Evolutionary conservation across 1,140 invertebrate genomes (phyloP).

Genomic region (Eciton burchellii): DNA sequence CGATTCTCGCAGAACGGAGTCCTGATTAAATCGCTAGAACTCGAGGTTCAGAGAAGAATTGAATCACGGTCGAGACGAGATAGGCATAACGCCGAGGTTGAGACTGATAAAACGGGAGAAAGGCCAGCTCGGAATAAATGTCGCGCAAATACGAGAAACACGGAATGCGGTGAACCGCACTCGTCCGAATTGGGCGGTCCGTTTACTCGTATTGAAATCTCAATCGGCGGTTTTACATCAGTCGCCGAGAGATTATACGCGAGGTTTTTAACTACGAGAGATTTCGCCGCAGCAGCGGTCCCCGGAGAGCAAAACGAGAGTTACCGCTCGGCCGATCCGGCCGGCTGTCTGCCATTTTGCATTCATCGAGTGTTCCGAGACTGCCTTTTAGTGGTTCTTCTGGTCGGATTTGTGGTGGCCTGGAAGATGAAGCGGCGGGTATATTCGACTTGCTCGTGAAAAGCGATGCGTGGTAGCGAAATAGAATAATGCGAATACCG

Average conservation of each 20-base stretch:
- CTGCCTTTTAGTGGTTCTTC: constrained; percentile 47
- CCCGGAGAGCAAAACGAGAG: neutral
- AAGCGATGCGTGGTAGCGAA: constrained; percentile 3
- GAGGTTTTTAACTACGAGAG: constrained; percentile 20
- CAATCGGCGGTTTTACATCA: constrained; percentile 19
- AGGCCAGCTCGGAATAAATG: constrained; percentile 15
- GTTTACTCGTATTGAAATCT: constrained; percentile 46
- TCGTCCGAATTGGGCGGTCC: constrained; percentile 16
- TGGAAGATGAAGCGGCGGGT: neutral
- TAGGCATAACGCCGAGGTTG: neutral
- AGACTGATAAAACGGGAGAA: constrained; percentile 32
- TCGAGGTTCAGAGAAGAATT: neutral
- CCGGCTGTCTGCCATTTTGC: constrained; percentile 7
- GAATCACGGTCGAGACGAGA: neutral
- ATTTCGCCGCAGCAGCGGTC: constrained; percentile 11
- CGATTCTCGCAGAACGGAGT: neutral
- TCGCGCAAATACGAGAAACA: constrained; percentile 27
- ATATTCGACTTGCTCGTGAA: neutral
- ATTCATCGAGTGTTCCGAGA: constrained; percentile 35
- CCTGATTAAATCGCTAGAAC: neutral
- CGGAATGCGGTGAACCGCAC: constrained; percentile 33
- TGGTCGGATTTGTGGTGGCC: constrained; percentile 42
- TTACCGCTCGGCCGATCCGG: constrained; percentile 8
- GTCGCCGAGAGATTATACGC: neutral
- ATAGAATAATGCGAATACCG: neutral